Evolutionary conservation across 92 coral and sea anemone genomes (phyloP).

Genomic region (Umimayanthus kanabou): DNA sequence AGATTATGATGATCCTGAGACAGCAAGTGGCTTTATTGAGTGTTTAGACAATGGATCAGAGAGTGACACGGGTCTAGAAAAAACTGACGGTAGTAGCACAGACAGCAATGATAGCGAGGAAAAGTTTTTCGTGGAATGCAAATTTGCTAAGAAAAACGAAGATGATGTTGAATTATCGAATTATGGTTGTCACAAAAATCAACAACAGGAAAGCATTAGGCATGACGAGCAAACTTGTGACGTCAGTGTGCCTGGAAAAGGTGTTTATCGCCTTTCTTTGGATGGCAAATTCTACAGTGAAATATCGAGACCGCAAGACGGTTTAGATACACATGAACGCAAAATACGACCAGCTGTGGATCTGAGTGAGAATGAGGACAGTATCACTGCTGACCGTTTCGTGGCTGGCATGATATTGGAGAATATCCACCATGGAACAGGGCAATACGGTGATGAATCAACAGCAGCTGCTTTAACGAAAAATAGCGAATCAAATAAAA

Average conservation of each 20-base stretch:
- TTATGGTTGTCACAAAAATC: constrained; percentile 3
- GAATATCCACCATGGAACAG: neutral
- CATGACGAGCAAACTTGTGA: constrained; percentile 1
- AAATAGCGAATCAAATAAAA: neutral
- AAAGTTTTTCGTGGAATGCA: neutral
- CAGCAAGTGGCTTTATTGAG: neutral
- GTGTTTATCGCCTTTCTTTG: neutral
- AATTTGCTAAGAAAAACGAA: neutral
- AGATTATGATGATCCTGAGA: neutral
- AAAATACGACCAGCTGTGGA: neutral
- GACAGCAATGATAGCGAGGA: neutral
- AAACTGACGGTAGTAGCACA: neutral
- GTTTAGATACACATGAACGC: neutral
- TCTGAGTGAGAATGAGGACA: neutral
- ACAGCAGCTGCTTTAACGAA: neutral
- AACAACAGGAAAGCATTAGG: neutral
- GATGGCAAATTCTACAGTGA: neutral
- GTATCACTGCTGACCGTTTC: neutral
- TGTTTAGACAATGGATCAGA: neutral
- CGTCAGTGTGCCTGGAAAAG: neutral
- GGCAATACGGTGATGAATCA: neutral
- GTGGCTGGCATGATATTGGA: neutral
- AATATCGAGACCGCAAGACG: neutral
- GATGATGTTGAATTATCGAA: neutral
- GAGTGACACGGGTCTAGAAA: neutral